Percentiles rank a stretch among this genome's conserved stretches.
These are phyloP conservation scores for Tolmerus cingulatus DNA, from an alignment of 2,888 invertebrate species.

Conservation along the genomic window DNA sequence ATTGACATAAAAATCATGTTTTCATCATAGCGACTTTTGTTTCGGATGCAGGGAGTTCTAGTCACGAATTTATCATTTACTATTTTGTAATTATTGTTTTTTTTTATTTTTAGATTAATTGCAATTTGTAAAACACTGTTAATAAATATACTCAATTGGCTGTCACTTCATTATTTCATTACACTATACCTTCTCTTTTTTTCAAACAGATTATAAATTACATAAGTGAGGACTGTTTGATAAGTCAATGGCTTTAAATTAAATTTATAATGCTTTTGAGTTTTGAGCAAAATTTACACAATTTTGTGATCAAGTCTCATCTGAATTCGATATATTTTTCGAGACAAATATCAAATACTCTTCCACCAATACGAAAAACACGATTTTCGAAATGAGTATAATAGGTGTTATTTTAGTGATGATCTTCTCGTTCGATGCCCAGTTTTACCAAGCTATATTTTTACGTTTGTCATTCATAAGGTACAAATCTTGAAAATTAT, in stretches of 20 bases:
- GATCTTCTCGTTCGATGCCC: too few relatives aligned
- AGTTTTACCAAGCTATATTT: too few relatives aligned
- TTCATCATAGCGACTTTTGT: background rate
- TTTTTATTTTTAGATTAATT: background rate
- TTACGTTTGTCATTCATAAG: too few relatives aligned
- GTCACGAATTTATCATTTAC: background rate
- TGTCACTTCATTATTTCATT: background rate
- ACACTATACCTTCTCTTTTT: background rate
- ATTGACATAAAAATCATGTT: background rate
- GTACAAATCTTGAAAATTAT: too few relatives aligned
- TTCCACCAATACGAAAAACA: too few relatives aligned
- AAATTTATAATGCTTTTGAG: background rate
- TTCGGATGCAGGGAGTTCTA: background rate
- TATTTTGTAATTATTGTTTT: background rate
- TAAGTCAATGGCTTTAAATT: background rate
- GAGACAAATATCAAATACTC: too few relatives aligned
- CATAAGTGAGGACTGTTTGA: background rate
- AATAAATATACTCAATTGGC: constrained; percentile 36
- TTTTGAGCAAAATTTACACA: background rate
- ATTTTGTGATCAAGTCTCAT: background rate
- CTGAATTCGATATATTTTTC: too few relatives aligned
- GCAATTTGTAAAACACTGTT: background rate
- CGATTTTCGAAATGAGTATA: too few relatives aligned
- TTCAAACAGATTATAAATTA: background rate
- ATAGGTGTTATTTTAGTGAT: too few relatives aligned